A percentile compares a stretch with the other conserved stretches of the same genome.
Conservation (phyloP, 2,888 invertebrate species). For the Pyrrhosoma nymphula region DNA sequence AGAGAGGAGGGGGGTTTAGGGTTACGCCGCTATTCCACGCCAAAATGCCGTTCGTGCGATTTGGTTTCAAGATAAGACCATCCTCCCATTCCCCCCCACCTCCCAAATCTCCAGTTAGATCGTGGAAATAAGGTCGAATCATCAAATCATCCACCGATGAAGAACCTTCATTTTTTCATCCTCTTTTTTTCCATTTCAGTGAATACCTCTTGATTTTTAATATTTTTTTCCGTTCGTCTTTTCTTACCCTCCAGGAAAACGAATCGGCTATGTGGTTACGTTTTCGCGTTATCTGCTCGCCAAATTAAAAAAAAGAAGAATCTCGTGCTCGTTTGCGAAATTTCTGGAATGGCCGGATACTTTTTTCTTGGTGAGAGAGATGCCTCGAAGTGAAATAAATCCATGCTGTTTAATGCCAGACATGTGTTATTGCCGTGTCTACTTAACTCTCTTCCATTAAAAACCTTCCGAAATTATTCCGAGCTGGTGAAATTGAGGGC, state of each 20-base stretch:
- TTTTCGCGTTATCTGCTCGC: not conserved
- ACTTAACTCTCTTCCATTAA: not conserved
- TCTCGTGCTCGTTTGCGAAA: not conserved
- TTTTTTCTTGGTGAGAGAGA: not conserved
- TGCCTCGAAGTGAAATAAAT: not conserved
- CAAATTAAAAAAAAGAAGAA: not conserved
- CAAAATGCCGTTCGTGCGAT: conserved; percentile 32
- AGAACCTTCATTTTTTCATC: not conserved
- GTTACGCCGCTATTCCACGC: conserved; percentile 6
- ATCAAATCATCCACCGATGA: not conserved
- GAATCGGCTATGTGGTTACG: not conserved
- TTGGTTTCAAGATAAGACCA: not conserved
- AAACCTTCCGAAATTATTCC: not conserved
- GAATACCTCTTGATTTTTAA: not conserved
- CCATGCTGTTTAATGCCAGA: not conserved
- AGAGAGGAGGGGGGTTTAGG: not conserved
- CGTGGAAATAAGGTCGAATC: conserved; percentile 9
- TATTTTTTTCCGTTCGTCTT: not conserved
- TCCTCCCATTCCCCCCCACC: not conserved
- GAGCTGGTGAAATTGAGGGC: not conserved
- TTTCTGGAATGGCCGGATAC: not conserved
- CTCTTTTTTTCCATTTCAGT: not conserved
- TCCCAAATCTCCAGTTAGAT: not conserved
- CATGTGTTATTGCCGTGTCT: not conserved
- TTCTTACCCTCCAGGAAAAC: not conserved